A percentile compares a stretch with the other conserved stretches of the same genome.
These are phyloP conservation scores for Lophotis ruficrista DNA, from an alignment of 2,113 vertebrate species.

Conservation along the genomic window DNA sequence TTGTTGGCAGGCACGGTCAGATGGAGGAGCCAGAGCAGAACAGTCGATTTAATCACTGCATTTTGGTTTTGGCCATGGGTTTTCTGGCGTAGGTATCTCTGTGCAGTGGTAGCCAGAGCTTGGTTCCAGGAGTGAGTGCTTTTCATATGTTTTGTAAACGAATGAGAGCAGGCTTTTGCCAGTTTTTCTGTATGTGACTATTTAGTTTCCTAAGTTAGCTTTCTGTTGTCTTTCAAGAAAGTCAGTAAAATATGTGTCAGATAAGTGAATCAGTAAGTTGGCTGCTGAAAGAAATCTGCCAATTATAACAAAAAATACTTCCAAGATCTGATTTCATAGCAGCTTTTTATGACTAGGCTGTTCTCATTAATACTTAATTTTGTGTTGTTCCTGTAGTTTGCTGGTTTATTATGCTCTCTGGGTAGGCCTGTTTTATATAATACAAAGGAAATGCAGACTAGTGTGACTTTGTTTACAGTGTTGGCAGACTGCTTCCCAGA, in stretches of 20 bases:
- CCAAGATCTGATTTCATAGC: not conserved
- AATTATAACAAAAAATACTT: not conserved
- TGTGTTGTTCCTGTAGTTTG: not conserved
- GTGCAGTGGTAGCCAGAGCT: constrained; percentile 45
- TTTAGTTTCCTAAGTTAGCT: not conserved
- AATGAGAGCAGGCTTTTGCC: not conserved
- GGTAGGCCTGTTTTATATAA: not conserved
- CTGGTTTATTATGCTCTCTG: not conserved
- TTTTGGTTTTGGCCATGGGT: constrained; percentile 1
- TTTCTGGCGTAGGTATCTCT: not conserved
- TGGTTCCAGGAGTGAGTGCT: constrained; percentile 42
- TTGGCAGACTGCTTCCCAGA: not conserved
- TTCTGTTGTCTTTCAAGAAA: not conserved
- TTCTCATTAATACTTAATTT: not conserved
- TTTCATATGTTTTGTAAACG: constrained; percentile 2
- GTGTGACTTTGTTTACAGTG: not conserved
- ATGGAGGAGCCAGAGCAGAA: constrained; percentile 11
- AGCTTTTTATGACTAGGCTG: not conserved
- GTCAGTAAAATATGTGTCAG: not conserved
- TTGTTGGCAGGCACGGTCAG: not conserved
- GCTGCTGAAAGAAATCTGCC: not conserved
- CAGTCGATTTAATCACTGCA: not conserved
- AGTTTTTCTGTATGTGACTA: not conserved
- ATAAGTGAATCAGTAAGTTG: not conserved
- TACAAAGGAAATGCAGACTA: not conserved